A percentile compares a stretch with the other conserved stretches of the same genome.
These are phyloP conservation scores for Cheirogaleus medius DNA, from an alignment of 2,113 vertebrate genomes.

Conservation along the genomic window DNA sequence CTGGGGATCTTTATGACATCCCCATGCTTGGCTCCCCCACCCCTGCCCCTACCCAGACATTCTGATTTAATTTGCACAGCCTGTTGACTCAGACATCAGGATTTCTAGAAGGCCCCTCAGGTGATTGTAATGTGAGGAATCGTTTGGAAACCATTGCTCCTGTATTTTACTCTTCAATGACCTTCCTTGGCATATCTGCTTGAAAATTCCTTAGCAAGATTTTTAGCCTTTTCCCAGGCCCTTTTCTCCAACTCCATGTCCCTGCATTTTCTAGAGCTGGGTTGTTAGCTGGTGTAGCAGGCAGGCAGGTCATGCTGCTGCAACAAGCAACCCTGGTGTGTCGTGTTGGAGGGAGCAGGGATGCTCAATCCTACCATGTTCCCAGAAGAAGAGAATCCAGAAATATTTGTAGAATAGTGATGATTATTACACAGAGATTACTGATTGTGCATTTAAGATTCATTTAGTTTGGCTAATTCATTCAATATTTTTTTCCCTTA, in stretches of 20 bases:
- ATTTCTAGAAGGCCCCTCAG: neutral
- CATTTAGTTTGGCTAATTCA: neutral
- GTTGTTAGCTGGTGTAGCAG: neutral
- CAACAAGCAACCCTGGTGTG: neutral
- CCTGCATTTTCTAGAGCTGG: neutral
- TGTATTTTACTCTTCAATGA: neutral
- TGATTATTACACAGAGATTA: too few species aligned
- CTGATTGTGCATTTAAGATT: neutral
- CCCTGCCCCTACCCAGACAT: neutral
- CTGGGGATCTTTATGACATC: neutral
- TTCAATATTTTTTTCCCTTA: neutral
- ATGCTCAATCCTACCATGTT: neutral
- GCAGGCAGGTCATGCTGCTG: neutral
- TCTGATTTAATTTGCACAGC: too few species aligned
- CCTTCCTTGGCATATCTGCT: neutral
- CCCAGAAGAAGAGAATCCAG: neutral
- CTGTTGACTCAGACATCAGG: neutral
- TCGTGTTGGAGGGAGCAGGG: neutral
- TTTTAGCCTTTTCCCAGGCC: neutral
- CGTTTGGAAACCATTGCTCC: neutral
- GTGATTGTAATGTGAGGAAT: rapidly evolving
- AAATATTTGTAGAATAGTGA: neutral
- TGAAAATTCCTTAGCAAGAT: neutral
- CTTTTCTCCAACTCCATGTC: neutral
- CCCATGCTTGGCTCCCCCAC: neutral